A percentile compares a stretch with the other conserved stretches of the same genome.
phyloP scores from a whole-genome alignment of 64 coral and sea anemone species.

The Platygyra sinensis region DNA sequence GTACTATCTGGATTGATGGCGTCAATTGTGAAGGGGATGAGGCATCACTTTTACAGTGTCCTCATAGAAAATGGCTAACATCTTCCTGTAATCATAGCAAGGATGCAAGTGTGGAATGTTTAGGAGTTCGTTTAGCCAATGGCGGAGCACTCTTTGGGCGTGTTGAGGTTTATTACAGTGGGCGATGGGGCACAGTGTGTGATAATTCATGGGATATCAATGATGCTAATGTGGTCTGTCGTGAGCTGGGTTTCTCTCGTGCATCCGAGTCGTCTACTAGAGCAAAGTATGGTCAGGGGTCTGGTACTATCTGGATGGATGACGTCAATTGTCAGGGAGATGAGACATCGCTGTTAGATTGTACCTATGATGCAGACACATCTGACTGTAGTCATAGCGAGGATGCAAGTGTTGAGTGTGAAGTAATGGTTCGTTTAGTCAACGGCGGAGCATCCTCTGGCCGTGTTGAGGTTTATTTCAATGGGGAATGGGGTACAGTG shows the following conservation, averaged over 20 bases:
- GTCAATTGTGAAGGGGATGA: no score
- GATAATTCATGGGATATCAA: slow-evolving; percentile 9
- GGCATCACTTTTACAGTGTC: no score
- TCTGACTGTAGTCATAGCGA: no score
- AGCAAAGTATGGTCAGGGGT: slow-evolving; percentile 7
- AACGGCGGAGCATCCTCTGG: no score
- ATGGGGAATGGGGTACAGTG: no score
- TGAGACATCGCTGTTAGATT: not conserved
- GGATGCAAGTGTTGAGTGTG: no score
- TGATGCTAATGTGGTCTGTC: slow-evolving; percentile 39
- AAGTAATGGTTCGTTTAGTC: no score
- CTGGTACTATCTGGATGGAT: slow-evolving; percentile 17
- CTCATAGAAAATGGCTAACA: no score
- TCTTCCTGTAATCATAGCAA: not conserved
- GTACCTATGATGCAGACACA: not conserved
- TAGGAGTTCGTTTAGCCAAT: not conserved
- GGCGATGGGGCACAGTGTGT: slow-evolving; percentile 24
- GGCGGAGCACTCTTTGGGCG: not conserved
- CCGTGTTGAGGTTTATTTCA: no score
- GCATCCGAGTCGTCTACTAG: not conserved
- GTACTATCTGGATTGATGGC: no score
- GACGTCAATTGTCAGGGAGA: slow-evolving; percentile 16
- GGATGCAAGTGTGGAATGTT: not conserved
- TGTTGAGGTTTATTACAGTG: slow-evolving; percentile 35
- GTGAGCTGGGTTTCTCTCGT: slow-evolving; percentile 13